phyloP scores from a whole-genome alignment of 2,888 invertebrate genomes.

The Trissolcus japonicus region DNA sequence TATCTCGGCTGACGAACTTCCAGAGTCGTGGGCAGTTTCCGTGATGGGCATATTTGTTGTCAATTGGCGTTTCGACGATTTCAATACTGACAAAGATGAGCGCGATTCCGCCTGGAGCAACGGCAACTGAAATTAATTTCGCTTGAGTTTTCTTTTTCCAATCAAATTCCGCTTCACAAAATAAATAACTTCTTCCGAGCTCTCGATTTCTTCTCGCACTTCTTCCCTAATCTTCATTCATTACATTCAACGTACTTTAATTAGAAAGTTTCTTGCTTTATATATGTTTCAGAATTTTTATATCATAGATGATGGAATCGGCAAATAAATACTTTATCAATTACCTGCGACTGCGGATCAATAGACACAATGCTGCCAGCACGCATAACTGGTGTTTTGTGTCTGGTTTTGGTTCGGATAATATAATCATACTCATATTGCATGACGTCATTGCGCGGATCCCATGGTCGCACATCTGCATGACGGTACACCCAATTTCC shows the following conservation, averaged over 20 bases:
- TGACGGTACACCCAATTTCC: conserved; percentile 86
- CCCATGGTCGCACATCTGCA: conserved; percentile 92
- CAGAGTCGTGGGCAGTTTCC: conserved; percentile 77
- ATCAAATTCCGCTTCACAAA: too few species aligned
- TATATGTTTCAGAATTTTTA: neutral
- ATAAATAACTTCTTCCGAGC: too few species aligned
- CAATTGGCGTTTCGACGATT: conserved; percentile 77
- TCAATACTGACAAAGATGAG: conserved; percentile 77
- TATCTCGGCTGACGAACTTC: conserved; percentile 75
- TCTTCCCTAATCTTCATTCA: too few species aligned
- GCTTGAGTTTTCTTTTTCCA: neutral
- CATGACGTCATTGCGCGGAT: conserved; percentile 87
- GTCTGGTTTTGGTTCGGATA: conserved; percentile 86
- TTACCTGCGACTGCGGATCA: conserved; percentile 78
- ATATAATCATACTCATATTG: conserved; percentile 91
- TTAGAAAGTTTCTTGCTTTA: neutral
- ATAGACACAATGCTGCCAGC: conserved; percentile 84
- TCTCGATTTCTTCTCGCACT: too few species aligned
- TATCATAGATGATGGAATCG: neutral
- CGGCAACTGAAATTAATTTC: conserved; percentile 67
- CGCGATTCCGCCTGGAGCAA: conserved; percentile 78
- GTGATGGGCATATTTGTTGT: conserved; percentile 77
- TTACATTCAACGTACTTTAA: neutral
- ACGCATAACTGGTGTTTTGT: conserved; percentile 85
- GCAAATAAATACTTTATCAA: conserved; percentile 21